Percentiles rank a stretch among this genome's conserved stretches.
phyloP scores from a whole-genome alignment of 1,140 invertebrate genomes.

The Drosophila punjabiensis region DNA sequence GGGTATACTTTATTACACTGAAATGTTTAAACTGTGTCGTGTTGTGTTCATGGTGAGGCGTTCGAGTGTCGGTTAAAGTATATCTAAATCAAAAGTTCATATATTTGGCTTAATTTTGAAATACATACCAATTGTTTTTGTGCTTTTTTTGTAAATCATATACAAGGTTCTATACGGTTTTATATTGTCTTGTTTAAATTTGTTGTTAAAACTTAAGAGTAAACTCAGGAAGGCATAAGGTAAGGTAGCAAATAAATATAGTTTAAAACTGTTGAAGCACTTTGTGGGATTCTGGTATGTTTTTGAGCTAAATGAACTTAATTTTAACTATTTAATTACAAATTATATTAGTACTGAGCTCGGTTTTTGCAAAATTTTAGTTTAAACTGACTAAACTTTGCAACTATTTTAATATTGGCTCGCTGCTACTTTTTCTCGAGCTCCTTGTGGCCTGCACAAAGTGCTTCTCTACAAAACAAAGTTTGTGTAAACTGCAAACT shows the following conservation, averaged over 20 bases:
- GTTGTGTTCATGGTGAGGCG: conserved; percentile 13
- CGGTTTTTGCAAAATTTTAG: background rate
- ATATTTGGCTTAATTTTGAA: conserved; percentile 79
- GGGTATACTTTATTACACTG: conserved; percentile 20
- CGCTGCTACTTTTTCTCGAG: background rate
- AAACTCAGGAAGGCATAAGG: conserved; percentile 19
- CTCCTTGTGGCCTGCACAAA: conserved; percentile 22
- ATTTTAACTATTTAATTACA: background rate
- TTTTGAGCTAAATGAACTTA: background rate
- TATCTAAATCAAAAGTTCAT: conserved; percentile 60
- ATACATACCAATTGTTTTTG: conserved; percentile 83
- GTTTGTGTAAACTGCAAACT: conserved; percentile 29
- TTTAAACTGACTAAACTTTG: too few species aligned
- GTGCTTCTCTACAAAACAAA: conserved; percentile 15
- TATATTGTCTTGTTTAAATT: conserved; percentile 21
- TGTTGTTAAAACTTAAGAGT: conserved; percentile 24
- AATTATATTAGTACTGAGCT: background rate
- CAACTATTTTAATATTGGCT: background rate
- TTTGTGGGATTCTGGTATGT: background rate
- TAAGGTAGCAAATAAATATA: conserved; percentile 48
- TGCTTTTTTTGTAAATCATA: conserved; percentile 71
- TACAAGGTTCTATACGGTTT: conserved; percentile 33
- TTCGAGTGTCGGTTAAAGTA: conserved; percentile 22
- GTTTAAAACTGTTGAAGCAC: conserved; percentile 1
- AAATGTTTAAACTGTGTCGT: conserved; percentile 18